phyloP scores from a whole-genome alignment of 1,140 invertebrate species.

The Bradysia coprophila region DNA sequence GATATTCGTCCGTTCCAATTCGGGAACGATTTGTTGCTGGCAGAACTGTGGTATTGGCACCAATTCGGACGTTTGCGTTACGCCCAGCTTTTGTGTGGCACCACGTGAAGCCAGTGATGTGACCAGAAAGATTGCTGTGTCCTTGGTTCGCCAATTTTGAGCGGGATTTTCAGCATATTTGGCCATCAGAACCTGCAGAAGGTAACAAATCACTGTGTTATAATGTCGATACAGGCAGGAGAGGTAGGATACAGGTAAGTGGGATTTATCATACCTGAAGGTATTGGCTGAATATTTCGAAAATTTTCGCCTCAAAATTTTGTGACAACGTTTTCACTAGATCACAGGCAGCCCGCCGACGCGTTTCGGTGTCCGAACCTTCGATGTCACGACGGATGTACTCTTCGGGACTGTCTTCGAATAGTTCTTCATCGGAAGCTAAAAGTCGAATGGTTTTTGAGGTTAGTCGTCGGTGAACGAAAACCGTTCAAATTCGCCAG shows the following conservation, averaged over 20 bases:
- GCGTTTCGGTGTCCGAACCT: constrained; percentile 94
- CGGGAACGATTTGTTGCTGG: constrained; percentile 62
- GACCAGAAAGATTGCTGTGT: constrained; percentile 89
- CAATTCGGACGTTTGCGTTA: constrained; percentile 75
- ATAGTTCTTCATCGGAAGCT: constrained; percentile 84
- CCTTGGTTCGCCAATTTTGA: constrained; percentile 81
- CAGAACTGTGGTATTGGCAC: constrained; percentile 83
- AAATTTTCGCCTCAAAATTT: constrained; percentile 83
- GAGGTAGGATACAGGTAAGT: neutral
- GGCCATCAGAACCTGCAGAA: constrained; percentile 60
- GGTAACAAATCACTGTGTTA: too few relatives aligned
- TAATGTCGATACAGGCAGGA: neutral
- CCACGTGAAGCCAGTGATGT: constrained; percentile 84
- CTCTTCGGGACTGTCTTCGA: constrained; percentile 96
- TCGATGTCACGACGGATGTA: constrained; percentile 95
- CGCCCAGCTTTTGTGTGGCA: constrained; percentile 78
- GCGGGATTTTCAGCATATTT: constrained; percentile 58
- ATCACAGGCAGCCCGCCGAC: constrained; percentile 88
- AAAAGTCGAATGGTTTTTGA: constrained; percentile 1
- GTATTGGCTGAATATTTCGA: constrained; percentile 82
- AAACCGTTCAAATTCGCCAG: too few relatives aligned
- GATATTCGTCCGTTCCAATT: constrained; percentile 61
- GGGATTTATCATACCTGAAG: too few relatives aligned
- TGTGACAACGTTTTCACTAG: constrained; percentile 76
- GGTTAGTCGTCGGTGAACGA: too few relatives aligned